Percentiles rank a stretch among this genome's conserved stretches.
Evolutionary conservation across 2,888 invertebrate genomes (phyloP).

Genomic region (Cheiracanthium punctorium): DNA sequence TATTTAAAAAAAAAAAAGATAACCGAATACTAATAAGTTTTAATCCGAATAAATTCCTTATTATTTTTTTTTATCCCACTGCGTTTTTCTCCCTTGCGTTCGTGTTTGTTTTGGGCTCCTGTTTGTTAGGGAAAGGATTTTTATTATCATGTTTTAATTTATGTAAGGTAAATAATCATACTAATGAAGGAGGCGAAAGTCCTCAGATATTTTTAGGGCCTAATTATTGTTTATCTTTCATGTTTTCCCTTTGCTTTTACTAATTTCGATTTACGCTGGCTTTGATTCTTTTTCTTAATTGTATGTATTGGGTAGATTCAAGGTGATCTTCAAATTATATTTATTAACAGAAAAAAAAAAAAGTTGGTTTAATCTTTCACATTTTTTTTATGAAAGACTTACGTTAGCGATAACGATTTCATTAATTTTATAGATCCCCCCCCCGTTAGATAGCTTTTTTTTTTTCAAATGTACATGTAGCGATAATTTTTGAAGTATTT

Average conservation of each 20-base stretch:
- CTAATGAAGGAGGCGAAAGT: constrained; percentile 44
- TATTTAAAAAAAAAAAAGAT: constrained; percentile 38
- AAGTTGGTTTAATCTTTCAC: too few species aligned
- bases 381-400: too few species aligned
- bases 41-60: constrained; percentile 60
- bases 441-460: too few species aligned
- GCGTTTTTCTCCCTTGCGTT: constrained; percentile 16
- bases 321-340: too few species aligned
- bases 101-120: constrained; percentile 53
- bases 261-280: background rate
- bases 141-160: constrained; percentile 67
- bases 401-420: too few species aligned
- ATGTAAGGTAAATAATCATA: constrained; percentile 60
- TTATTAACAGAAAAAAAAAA: too few species aligned
- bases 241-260: constrained; percentile 1
- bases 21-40: constrained; percentile 62
- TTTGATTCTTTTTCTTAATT: background rate
- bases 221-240: constrained; percentile 55
- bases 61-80: constrained; percentile 34
- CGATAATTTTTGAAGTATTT: too few species aligned
- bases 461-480: too few species aligned
- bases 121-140: constrained; percentile 22
- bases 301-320: background rate
- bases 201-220: constrained; percentile 15
- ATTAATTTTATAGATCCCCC: too few species aligned